phyloP scores from a whole-genome alignment of 2,113 vertebrate genomes.

The Stegostoma tigrinum region DNA sequence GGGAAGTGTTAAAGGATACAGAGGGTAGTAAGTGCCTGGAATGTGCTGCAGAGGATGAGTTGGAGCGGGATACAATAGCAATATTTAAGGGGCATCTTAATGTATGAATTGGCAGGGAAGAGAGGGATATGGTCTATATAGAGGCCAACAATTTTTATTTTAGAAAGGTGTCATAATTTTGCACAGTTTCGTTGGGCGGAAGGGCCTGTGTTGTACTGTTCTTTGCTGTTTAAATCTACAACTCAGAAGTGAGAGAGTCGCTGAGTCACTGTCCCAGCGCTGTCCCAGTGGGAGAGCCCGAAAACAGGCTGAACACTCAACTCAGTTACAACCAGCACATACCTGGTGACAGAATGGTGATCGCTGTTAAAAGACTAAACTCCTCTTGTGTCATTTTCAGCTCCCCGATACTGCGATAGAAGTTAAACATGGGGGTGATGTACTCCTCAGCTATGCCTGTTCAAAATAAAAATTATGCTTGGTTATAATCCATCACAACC shows the following conservation, averaged over 20 bases:
- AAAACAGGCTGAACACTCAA: neutral
- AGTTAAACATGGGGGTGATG: constrained; percentile 91
- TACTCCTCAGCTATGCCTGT: constrained; percentile 90
- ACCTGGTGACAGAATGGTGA: constrained; percentile 94
- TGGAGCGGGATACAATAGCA: too few species aligned
- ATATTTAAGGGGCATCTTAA: too few species aligned
- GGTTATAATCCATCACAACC: neutral
- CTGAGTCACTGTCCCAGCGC: neutral
- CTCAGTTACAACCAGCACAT: neutral
- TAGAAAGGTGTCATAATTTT: too few species aligned
- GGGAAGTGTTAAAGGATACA: too few species aligned
- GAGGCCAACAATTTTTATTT: too few species aligned
- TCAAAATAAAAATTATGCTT: neutral
- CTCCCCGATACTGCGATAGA: constrained; percentile 88
- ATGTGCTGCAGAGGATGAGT: too few species aligned
- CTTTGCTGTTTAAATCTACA: too few species aligned
- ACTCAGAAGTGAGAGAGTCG: neutral
- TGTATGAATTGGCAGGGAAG: too few species aligned
- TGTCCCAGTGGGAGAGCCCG: fast-evolving
- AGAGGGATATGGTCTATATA: too few species aligned
- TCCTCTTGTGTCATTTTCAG: constrained; percentile 87
- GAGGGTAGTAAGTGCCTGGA: too few species aligned
- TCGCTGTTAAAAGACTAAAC: constrained; percentile 85
- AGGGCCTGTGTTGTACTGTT: too few species aligned
- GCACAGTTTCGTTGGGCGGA: too few species aligned